A percentile compares a stretch with the other conserved stretches of the same genome.
Evolutionary conservation across 2,888 invertebrate genomes (phyloP).

Genomic region (Mesorhabditis belari): DNA sequence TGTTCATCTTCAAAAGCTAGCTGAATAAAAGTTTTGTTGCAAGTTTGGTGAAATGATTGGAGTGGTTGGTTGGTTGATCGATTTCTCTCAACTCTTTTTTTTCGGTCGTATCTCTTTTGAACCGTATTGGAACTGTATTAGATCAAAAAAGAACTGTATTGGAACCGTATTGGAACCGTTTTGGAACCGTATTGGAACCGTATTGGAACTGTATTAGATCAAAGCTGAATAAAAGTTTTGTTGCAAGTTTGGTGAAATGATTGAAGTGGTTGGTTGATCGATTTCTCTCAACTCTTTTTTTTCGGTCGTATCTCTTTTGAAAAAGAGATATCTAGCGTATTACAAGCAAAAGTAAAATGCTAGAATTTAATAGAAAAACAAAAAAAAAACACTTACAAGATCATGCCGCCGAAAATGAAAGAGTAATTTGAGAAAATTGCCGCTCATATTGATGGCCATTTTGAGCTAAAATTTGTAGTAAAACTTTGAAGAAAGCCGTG

Average conservation of each 20-base stretch:
- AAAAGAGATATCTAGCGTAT: neutral
- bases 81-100: too few relatives aligned
- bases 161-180: too few relatives aligned
- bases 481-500: neutral
- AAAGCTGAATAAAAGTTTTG: neutral
- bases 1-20: constrained; percentile 40
- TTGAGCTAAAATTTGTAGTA: neutral
- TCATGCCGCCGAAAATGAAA: constrained; percentile 46
- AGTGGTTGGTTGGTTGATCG: too few relatives aligned
- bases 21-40: constrained; percentile 16
- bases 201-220: neutral
- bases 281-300: too few relatives aligned
- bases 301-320: neutral
- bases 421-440: constrained; percentile 46
- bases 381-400: constrained; percentile 31
- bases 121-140: too few relatives aligned
- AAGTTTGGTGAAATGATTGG: neutral
- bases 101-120: neutral
- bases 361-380: neutral
- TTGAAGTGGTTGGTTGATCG: too few relatives aligned
- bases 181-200: too few relatives aligned
- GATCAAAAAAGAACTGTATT: too few relatives aligned
- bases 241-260: neutral
- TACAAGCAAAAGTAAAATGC: neutral
- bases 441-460: constrained; percentile 49